These are phyloP conservation scores for Microtus richardsoni DNA, from an alignment of 2,113 vertebrate genomes.

Conservation along the genomic window DNA sequence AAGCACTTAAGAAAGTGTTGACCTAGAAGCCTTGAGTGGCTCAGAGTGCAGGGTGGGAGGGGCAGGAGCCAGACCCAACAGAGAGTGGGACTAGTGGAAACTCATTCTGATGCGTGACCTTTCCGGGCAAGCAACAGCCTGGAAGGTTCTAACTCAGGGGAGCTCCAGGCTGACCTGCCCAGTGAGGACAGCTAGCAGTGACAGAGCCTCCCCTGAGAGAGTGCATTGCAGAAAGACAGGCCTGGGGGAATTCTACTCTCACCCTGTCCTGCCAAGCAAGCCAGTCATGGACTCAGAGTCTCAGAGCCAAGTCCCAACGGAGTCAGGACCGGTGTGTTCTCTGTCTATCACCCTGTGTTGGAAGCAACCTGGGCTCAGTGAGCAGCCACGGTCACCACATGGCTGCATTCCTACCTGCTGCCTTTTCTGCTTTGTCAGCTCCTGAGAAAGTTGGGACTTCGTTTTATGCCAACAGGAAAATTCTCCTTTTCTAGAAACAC, in stretches of 20 bases:
- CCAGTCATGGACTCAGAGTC: background rate
- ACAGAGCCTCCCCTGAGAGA: background rate
- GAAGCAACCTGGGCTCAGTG: background rate
- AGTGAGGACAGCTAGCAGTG: background rate
- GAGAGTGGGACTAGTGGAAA: background rate
- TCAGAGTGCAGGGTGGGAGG: rapidly evolving
- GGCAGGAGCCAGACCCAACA: background rate
- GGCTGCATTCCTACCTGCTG: background rate
- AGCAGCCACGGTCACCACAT: background rate
- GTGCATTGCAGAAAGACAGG: background rate
- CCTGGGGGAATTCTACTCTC: background rate
- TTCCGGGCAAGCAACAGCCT: background rate
- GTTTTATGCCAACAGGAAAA: background rate
- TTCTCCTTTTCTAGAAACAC: background rate
- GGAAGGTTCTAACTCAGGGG: background rate
- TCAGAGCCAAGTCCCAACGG: background rate
- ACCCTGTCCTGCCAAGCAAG: background rate
- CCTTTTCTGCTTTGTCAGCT: background rate
- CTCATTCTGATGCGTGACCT: background rate
- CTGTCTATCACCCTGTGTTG: background rate
- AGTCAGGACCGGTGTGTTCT: background rate
- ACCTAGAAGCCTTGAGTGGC: too few species aligned
- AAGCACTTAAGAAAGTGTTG: background rate
- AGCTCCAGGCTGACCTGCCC: background rate
- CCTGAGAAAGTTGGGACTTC: background rate